Percentiles rank a stretch among this genome's conserved stretches.
These are phyloP conservation scores for Cassiopea xamachana DNA, from an alignment of 30 jellyfish, hydroid and myxozoan species.

Conservation along the genomic window DNA sequence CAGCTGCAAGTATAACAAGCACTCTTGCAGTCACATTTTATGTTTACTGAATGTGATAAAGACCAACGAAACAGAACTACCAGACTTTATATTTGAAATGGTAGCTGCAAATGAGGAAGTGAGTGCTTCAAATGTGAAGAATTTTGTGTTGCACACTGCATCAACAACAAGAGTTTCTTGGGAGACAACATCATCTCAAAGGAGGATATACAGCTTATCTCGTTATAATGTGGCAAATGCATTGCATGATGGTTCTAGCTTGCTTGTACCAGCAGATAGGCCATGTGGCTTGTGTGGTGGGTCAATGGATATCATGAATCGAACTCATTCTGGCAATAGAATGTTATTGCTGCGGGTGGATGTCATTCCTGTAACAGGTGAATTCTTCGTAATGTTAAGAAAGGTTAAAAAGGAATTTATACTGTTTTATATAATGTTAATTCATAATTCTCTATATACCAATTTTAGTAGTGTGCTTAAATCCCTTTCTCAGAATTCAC, in stretches of 20 bases:
- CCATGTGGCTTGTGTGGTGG: background rate
- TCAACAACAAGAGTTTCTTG: background rate
- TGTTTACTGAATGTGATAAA: background rate
- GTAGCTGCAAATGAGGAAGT: background rate
- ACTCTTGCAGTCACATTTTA: background rate
- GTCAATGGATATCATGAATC: no score
- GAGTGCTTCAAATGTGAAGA: no score
- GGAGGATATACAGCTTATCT: no score
- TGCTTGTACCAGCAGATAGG: background rate
- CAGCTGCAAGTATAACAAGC: slow-evolving; percentile 5
- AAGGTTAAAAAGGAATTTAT: no score
- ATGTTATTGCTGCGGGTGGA: no score
- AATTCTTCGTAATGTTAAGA: no score
- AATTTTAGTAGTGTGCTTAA: no score
- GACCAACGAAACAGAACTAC: background rate
- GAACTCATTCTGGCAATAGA: no score
- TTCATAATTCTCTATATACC: no score
- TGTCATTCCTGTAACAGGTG: no score
- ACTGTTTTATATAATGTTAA: no score
- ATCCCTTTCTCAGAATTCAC: no score
- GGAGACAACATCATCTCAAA: background rate
- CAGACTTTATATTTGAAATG: background rate
- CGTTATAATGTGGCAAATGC: background rate
- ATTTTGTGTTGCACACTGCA: background rate
- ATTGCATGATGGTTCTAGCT: background rate